These are phyloP conservation scores for Brienomyrus longianalis DNA, from an alignment of 2,113 vertebrate genomes.

Conservation along the genomic window DNA sequence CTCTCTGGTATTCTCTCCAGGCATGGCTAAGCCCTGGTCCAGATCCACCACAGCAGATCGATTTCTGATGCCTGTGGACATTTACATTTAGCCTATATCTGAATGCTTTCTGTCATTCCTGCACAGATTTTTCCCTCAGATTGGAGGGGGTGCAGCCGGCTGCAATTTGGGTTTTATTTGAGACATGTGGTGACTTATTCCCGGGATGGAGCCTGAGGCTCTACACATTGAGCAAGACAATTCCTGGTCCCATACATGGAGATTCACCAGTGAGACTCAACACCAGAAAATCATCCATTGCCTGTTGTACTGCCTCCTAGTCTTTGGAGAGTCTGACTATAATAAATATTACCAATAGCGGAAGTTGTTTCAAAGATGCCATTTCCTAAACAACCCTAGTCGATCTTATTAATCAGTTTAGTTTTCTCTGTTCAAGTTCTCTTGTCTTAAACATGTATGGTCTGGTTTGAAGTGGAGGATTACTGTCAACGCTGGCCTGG, in stretches of 20 bases:
- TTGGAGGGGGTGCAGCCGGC: not conserved
- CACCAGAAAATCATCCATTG: not conserved
- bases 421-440: not conserved
- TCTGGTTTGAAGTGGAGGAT: not conserved
- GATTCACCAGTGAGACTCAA: not conserved
- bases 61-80: not conserved
- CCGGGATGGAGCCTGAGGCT: not conserved
- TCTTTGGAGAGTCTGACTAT: not conserved
- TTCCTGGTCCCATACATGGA: not conserved
- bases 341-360: not conserved
- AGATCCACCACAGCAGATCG: not conserved
- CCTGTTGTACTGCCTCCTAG: not conserved
- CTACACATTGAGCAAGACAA: not conserved
- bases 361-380: not conserved
- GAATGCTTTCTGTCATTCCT: not conserved
- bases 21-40: not conserved
- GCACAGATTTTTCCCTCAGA: not conserved
- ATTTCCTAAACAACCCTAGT: not conserved
- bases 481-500: not conserved
- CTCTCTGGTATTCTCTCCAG: not conserved
- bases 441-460: not conserved
- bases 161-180: constrained; percentile 5
- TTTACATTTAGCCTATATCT: not conserved
- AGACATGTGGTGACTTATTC: constrained; percentile 15
- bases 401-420: not conserved